Evolutionary conservation across 2,888 invertebrate species (phyloP).

Genomic region (Dicyrtoma fusca): DNA sequence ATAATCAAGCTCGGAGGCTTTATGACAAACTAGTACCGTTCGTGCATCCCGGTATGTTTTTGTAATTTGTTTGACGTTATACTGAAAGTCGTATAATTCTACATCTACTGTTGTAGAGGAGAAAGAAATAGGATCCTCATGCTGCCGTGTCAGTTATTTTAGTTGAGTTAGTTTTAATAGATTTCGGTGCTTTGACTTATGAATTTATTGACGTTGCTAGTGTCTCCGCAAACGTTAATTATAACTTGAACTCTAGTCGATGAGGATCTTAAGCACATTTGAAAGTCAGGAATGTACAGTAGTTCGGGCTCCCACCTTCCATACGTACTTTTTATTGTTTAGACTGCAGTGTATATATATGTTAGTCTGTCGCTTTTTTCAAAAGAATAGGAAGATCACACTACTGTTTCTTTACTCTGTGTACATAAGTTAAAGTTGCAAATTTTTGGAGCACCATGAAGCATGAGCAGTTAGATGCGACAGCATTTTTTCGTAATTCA

Average conservation of each 20-base stretch:
- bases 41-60: conserved; percentile 28
- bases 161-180: no score
- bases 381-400: conserved; percentile 19
- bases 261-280: background rate
- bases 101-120: no score
- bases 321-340: background rate
- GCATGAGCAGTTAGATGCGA: conserved; percentile 25
- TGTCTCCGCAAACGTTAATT: background rate
- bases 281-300: background rate
- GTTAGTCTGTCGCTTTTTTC: conserved; percentile 20
- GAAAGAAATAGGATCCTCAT: no score
- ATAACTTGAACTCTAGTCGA: background rate
- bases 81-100: no score
- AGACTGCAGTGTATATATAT: background rate
- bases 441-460: conserved; percentile 12
- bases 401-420: background rate
- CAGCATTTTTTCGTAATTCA: conserved; percentile 22
- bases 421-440: conserved; percentile 7
- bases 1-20: conserved; percentile 23
- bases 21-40: conserved; percentile 30
- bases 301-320: background rate
- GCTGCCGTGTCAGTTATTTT: no score
- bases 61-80: conserved; percentile 5
- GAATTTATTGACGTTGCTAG: conserved; percentile 42
- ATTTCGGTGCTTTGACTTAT: conserved; percentile 15